phyloP scores from a whole-genome alignment of 2,797 vertebrate species.

The Betta splendens region DNA sequence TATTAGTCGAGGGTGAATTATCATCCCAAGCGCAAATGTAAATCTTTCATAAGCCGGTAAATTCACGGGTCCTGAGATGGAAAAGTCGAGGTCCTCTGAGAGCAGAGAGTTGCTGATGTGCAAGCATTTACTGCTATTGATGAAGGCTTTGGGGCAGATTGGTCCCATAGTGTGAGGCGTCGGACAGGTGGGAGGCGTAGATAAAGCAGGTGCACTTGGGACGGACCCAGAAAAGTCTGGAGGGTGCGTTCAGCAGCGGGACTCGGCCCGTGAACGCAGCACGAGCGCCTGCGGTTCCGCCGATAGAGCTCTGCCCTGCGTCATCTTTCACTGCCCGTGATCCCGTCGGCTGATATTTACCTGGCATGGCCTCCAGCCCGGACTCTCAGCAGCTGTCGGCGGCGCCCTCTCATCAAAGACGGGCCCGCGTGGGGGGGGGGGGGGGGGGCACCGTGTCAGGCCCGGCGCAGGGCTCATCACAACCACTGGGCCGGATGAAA shows the following conservation, averaged over 20 bases:
- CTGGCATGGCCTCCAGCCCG: conserved; percentile 71
- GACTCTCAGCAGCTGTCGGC: conserved; percentile 74
- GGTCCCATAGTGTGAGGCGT: conserved; percentile 4
- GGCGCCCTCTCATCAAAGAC: conserved; percentile 45
- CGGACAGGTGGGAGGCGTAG: conserved; percentile 31
- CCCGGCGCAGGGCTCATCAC: conserved; percentile 57
- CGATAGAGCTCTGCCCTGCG: conserved; percentile 30
- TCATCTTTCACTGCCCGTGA: conserved; percentile 34
- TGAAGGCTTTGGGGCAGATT: conserved; percentile 10
- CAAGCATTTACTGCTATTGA: conserved; percentile 21
- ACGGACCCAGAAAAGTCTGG: conserved; percentile 38
- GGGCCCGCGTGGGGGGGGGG: conserved; percentile 52
- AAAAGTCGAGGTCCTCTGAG: conserved; percentile 40
- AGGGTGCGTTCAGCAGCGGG: conserved; percentile 48
- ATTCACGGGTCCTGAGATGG: conserved; percentile 26
- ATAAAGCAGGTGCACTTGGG: conserved; percentile 57
- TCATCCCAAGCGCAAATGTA: conserved; percentile 42
- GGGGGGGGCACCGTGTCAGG: conserved; percentile 61
- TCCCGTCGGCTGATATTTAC: conserved; percentile 61
- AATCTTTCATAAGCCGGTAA: conserved; percentile 36
- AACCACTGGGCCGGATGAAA: conserved; percentile 54
- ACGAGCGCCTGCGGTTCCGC: conserved; percentile 33
- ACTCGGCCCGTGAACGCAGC: not conserved
- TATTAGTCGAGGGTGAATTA: conserved; percentile 67
- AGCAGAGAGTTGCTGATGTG: conserved; percentile 26